Base-by-base conservation (phyloP, 2,113 vertebrate species). In the Parus major region DNA sequence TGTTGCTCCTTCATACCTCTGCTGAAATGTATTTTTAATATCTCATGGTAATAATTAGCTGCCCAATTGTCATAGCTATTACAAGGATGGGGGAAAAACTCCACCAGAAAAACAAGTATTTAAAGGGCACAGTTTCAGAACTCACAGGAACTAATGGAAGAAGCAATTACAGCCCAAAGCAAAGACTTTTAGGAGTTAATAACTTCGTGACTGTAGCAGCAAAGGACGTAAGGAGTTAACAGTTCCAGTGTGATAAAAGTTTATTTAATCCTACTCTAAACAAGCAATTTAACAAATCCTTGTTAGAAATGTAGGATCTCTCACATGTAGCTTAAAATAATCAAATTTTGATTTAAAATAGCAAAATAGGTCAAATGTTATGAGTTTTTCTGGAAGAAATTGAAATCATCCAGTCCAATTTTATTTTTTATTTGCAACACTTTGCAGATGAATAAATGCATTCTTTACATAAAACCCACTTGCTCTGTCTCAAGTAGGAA, bases 221-320 rank as follows among this genome's bases (percentile, higher is more conserved):
- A 79, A 86, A 88, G 66, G 76, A 63, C 0, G 0, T 71, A 27
- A 92, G 55, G 91, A 91, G 64, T 89, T 91, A 95, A 64, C 53
- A 84, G 56, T 82, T 36, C 22, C 80, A 64, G 83, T 1, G 0
- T 59, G 83, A 78, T 69, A 63, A 66, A 88, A 75, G 75, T 94
- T 95, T 92, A 82, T 92, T 95, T 94, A 92, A 73, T 83, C 64
- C 41, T 93, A 71, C 61, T 94, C 85, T 77, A 94, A 90, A 94
- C 79, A 80, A 77, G 75, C 72, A 93, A 56, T 94, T 59, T 70
- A 92, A 63, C 33, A 95, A 96, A 84, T 89, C 39, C 78, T 84
- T 79, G 91, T 95, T 91, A 72, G 68, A 78, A 92, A 57, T 93
- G 71, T 94, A 86, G 84, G 64, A 91, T 90, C 47, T 84, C 91